phyloP scores from a whole-genome alignment of 2,888 invertebrate species.

The Doris montereyensis region DNA sequence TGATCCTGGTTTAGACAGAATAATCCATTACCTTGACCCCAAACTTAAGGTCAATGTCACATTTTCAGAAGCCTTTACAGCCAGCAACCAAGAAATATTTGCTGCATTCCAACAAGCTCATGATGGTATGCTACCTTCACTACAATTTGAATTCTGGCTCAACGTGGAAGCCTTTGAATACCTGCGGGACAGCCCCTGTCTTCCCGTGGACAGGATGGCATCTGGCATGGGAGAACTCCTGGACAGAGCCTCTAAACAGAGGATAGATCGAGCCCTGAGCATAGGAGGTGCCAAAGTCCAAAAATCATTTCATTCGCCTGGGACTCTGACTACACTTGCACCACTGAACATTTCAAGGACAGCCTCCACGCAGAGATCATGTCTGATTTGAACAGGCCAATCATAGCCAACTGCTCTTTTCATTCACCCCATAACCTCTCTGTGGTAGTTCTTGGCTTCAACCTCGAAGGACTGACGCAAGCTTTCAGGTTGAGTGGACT shows the following conservation, averaged over 20 bases:
- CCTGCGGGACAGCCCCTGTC: slow-evolving; percentile 55
- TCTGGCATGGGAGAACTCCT: slow-evolving; percentile 53
- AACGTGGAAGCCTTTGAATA: slow-evolving; percentile 61
- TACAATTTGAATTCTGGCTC: slow-evolving; percentile 59
- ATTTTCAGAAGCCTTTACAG: slow-evolving; percentile 56
- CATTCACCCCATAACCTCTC: slow-evolving; percentile 58
- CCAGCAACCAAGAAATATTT: slow-evolving; percentile 55
- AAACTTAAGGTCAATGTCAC: slow-evolving; percentile 48
- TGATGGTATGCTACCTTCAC: too few relatives aligned
- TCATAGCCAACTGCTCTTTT: slow-evolving; percentile 60
- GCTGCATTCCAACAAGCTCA: slow-evolving; percentile 27
- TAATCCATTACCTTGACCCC: slow-evolving; percentile 50
- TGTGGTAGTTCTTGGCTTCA: slow-evolving; percentile 61
- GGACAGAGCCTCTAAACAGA: slow-evolving; percentile 37
- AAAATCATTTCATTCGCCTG: slow-evolving; percentile 60
- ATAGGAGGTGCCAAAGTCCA: slow-evolving; percentile 53
- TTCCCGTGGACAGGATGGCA: slow-evolving; percentile 52
- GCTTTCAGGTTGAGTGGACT: slow-evolving; percentile 39
- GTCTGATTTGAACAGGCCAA: slow-evolving; percentile 50
- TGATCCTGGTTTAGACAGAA: slow-evolving; percentile 49
- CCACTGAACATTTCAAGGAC: slow-evolving; percentile 42
- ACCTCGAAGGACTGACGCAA: slow-evolving; percentile 54
- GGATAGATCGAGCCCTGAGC: slow-evolving; percentile 56
- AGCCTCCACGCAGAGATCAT: slow-evolving; percentile 52
- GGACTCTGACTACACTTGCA: slow-evolving; percentile 62